A percentile compares a stretch with the other conserved stretches of the same genome.
Conservation (phyloP, 2,888 invertebrate genomes). For the Lasioglossum pauxillum region DNA sequence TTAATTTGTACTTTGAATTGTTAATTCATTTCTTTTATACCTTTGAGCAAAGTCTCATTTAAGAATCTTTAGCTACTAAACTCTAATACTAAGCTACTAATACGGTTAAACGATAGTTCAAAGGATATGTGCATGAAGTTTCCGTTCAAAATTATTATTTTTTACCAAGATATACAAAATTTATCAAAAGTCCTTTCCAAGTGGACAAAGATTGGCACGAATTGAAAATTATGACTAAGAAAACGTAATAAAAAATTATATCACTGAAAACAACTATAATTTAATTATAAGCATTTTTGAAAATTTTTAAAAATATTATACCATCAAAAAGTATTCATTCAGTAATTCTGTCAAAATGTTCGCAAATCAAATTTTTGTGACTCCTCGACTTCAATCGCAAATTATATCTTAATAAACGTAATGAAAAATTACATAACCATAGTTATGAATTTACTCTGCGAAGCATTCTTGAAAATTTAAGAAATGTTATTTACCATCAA, state of each 20-base stretch:
- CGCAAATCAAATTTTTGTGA: neutral
- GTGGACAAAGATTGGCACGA: neutral
- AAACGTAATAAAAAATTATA: neutral
- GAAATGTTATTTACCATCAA: no score
- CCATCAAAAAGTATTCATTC: neutral
- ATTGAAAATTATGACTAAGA: neutral
- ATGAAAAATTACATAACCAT: neutral
- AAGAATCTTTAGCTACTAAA: neutral
- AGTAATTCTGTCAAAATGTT: neutral
- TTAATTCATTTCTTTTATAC: neutral
- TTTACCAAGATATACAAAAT: neutral
- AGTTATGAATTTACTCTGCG: neutral
- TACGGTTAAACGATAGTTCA: neutral
- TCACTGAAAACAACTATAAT: neutral
- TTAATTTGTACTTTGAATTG: neutral
- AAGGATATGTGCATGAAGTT: neutral
- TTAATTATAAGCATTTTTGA: neutral
- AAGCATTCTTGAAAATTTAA: neutral
- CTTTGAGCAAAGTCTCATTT: neutral
- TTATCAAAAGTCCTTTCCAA: neutral
- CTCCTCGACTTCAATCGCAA: neutral
- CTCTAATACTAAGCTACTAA: neutral
- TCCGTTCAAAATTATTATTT: neutral
- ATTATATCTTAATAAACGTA: neutral
- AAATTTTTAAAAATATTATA: neutral